Evolutionary conservation across 2,113 vertebrate species (phyloP), one percentile per base, ranked within the genome.

Genomic region (Pygoscelis adeliae): DNA sequence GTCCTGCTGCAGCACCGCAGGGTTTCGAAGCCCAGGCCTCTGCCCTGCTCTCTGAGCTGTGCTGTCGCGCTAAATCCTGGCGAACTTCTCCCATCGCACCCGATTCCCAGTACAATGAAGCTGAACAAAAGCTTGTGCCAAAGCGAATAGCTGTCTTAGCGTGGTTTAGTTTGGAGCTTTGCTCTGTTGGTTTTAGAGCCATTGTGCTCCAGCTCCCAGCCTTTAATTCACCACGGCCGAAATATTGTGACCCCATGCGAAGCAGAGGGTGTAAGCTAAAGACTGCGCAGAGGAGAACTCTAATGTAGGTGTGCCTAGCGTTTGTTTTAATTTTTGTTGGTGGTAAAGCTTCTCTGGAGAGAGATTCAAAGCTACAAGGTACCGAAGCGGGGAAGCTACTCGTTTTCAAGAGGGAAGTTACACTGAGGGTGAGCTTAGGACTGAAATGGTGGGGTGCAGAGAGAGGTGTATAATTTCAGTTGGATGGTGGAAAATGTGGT

Each of bases 51-150:
- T 53, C 76, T 25, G 66, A 76, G 82, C 58, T 78, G 27, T 73
- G 58, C 69, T 52, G 26, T 88, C 5, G 0, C 6, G 2, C 76
- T 63, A 47, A 96, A 72, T 76, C 79, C 85, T 36, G 34, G 47
- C 2, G 0, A 81, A 26, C 56, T 74, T 94, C 76, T 87, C 62
- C 81, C 66, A 9, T 50, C 0, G 0, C 1, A 0, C 66, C 40
- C 2, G 0, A 13, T 97, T 82, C 80, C 86, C 69, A 59, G 55
- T 19, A 49, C 83, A 69, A 13, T 19, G 90, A 59, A 47, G 36
- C 92, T 49, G 58, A 67, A 78, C 83, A 94, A 71, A 95, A 71
- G 83, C 74, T 67, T 29, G 32, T 72, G 84, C 89, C 87, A 25
- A 17, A 71, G 76, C 21, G 6, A 90, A 46, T 52, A 52, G 79